phyloP scores from a whole-genome alignment of 2,888 invertebrate species.

The Pseudanteris insignis region DNA sequence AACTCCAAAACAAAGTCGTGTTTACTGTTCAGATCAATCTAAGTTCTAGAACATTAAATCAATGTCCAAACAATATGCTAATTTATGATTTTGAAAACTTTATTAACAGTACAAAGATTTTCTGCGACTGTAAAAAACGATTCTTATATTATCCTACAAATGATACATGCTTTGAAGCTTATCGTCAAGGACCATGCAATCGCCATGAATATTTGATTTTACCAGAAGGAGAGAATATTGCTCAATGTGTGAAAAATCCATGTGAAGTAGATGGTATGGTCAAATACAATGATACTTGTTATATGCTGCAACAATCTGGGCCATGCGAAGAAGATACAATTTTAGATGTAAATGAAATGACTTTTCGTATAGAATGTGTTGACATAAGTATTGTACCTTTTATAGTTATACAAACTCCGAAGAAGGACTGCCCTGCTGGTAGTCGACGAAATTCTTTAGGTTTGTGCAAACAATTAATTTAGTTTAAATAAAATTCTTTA shows the following conservation, averaged over 20 bases:
- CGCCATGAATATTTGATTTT: conserved; percentile 70
- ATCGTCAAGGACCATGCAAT: conserved; percentile 73
- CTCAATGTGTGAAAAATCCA: conserved; percentile 73
- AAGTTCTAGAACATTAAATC: too few species aligned
- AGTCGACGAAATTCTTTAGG: conserved; percentile 52
- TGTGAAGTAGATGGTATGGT: conserved; percentile 70
- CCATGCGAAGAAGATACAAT: conserved; percentile 68
- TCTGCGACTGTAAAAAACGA: conserved; percentile 68
- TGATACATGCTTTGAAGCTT: conserved; percentile 73
- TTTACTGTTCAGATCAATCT: too few species aligned
- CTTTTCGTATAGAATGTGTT: conserved; percentile 71
- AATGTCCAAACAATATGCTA: conserved; percentile 74
- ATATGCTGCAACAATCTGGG: conserved; percentile 63
- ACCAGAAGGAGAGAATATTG: conserved; percentile 69
- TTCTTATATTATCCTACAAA: conserved; percentile 71
- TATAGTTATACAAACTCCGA: conserved; percentile 50
- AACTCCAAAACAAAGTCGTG: too few species aligned
- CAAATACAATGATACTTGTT: conserved; percentile 68
- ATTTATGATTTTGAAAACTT: conserved; percentile 71
- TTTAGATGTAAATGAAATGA: conserved; percentile 72
- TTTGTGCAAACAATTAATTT: conserved; percentile 51
- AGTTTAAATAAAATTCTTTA: neutral
- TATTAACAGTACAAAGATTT: conserved; percentile 71
- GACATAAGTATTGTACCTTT: conserved; percentile 45
- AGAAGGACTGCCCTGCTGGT: conserved; percentile 51